Conservation (phyloP, 1,140 invertebrate genomes). For the Mactra quadrangularis region DNA sequence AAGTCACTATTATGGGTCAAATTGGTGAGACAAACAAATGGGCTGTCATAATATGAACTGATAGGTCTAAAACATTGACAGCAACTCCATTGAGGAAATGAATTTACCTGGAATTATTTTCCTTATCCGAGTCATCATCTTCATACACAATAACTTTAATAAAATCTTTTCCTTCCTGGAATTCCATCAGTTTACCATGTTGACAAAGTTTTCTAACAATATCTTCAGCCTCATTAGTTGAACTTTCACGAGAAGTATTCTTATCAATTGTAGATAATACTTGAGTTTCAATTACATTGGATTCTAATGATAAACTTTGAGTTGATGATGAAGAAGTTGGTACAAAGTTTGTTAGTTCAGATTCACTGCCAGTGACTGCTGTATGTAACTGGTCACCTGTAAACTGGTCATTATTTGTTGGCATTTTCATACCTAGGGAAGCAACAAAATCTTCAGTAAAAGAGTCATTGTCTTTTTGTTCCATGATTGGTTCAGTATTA, state of each 20-base stretch:
- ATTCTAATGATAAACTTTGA: neutral
- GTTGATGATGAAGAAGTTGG: neutral
- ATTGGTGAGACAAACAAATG: too few relatives aligned
- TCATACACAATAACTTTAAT: slow-evolving; percentile 61
- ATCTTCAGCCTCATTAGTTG: slow-evolving; percentile 46
- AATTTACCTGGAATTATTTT: slow-evolving; percentile 27
- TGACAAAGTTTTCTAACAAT: slow-evolving; percentile 56
- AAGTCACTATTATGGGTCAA: too few relatives aligned
- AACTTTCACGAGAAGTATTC: neutral
- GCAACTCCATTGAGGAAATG: too few relatives aligned
- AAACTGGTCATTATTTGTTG: neutral
- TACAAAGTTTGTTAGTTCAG: neutral
- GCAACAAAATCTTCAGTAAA: neutral
- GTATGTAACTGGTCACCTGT: neutral
- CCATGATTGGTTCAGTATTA: neutral
- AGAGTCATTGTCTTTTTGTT: neutral
- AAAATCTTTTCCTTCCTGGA: slow-evolving; percentile 59
- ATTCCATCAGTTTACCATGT: slow-evolving; percentile 57
- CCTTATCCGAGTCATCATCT: slow-evolving; percentile 51
- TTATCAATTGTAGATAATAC: neutral
- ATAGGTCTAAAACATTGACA: too few relatives aligned
- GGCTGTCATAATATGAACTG: too few relatives aligned
- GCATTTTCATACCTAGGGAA: neutral
- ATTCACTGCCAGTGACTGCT: neutral
- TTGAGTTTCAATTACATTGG: too few relatives aligned